Percentiles rank a stretch among this genome's conserved stretches.
Conservation (phyloP, 2,113 vertebrate genomes). For the Brachypodius melanocephalos region DNA sequence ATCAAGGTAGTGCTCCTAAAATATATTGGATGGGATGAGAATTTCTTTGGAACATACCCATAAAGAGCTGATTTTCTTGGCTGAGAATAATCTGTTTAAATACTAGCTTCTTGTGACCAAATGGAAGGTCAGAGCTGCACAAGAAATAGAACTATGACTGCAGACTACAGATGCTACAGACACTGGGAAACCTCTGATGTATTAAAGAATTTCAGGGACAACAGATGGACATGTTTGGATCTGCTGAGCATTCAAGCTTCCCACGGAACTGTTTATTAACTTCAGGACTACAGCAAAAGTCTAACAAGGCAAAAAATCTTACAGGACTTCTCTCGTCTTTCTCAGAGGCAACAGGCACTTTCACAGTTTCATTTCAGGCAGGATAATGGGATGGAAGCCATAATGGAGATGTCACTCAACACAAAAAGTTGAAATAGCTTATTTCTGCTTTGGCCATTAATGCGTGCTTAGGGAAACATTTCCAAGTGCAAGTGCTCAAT, state of each 20-base stretch:
- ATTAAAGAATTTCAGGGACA: conserved; percentile 41
- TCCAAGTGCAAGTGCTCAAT: background rate
- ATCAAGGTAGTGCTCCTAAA: background rate
- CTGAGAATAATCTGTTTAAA: background rate
- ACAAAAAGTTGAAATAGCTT: background rate
- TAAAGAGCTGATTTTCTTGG: background rate
- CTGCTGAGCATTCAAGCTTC: background rate
- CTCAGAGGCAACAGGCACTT: background rate
- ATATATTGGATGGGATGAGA: background rate
- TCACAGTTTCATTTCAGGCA: background rate
- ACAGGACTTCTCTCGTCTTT: background rate
- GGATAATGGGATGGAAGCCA: background rate
- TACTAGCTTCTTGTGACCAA: background rate
- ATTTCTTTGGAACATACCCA: background rate
- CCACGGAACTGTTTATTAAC: conserved; percentile 36
- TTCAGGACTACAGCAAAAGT: background rate
- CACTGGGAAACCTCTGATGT: conserved; percentile 50
- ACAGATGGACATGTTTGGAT: conserved; percentile 50
- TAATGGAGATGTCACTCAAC: background rate
- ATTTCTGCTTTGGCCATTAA: background rate
- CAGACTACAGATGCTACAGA: conserved; percentile 46
- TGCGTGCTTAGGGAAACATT: background rate
- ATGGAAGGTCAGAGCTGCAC: background rate
- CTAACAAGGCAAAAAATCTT: background rate
- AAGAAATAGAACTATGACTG: conserved; percentile 48